These are phyloP conservation scores for Oreochromis grahami DNA, from an alignment of 2,797 vertebrate genomes.

Conservation along the genomic window DNA sequence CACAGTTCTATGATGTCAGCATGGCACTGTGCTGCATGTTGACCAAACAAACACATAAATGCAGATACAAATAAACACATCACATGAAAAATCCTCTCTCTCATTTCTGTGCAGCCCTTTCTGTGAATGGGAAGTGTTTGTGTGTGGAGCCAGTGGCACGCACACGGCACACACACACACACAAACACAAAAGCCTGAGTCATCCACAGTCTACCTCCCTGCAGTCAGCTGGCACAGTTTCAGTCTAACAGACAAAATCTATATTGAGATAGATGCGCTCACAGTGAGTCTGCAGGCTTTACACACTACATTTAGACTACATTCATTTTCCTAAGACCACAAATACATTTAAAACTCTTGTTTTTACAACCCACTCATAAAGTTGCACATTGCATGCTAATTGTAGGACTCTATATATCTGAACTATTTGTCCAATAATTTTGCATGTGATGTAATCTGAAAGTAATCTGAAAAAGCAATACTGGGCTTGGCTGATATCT, in stretches of 20 bases:
- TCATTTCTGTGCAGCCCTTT: not conserved
- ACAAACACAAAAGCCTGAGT: slow-evolving; percentile 25
- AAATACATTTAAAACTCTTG: not conserved
- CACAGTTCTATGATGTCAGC: not conserved
- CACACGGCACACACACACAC: not conserved
- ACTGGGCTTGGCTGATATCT: not conserved
- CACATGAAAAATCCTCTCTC: not conserved
- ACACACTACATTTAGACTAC: not conserved
- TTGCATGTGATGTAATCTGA: not conserved
- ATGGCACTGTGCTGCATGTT: not conserved
- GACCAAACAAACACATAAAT: not conserved
- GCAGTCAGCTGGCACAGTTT: not conserved
- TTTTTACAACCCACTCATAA: not conserved
- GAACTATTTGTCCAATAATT: not conserved
- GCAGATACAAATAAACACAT: not conserved
- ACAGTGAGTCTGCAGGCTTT: not conserved
- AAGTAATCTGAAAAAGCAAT: not conserved
- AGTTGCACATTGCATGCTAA: not conserved
- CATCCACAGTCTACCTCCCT: slow-evolving; percentile 9
- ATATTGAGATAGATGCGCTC: not conserved
- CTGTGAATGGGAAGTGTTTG: not conserved
- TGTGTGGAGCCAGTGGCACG: not conserved
- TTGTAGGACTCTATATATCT: not conserved
- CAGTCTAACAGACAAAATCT: not conserved
- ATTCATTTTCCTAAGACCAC: not conserved